Base-by-base conservation (phyloP, 2,797 vertebrate genomes). In the Etheostoma perlongum region DNA sequence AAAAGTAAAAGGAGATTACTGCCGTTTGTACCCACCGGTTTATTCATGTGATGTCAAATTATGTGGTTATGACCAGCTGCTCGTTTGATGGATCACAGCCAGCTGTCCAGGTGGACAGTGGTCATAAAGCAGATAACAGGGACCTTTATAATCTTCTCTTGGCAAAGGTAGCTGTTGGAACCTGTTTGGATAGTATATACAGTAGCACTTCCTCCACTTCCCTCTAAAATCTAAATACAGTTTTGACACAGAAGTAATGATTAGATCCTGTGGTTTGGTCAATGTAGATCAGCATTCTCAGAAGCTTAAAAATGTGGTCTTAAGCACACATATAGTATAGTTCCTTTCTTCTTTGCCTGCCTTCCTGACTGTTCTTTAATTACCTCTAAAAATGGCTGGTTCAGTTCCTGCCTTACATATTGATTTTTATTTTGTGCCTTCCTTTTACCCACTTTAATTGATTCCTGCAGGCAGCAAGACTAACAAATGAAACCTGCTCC, bases 401-500 rank as follows among this genome's bases (percentile, higher is more conserved):
- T 92, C 86, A 68, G 76, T 89, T 91, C 83, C 74, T 58, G 61
- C 83, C 85, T 83, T 81, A 84, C 78, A 72, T 79, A 93, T 94
- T 51, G 83, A 92, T 94, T 92, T 91, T 80, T 85, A 79, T 92
- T 93, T 89, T 79, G 85, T 74, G 46, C 74, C 83, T 86, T 77
- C 72, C 76, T 76, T 78, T 85, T 74, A 82, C 71, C 58, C 57
- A 46, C 80, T 86, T 84, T 87, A 87, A 91, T 79, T 87, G 77
- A 93, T 92, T 81, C 78, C 71, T 61, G 64, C 71, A 82, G 84
- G 83, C 83, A 74, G 76, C 71, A 72, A 72, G 81, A 82, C 82
- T 81, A 92, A 91, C 87, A 92, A 88, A 94, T 93, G 86, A 91
- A 93, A 90, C 87, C 81, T 70, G 78, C 54, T 74, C 65, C n/a